Base-by-base conservation (phyloP, 2,888 invertebrate species). In the Nowickia ferox region DNA sequence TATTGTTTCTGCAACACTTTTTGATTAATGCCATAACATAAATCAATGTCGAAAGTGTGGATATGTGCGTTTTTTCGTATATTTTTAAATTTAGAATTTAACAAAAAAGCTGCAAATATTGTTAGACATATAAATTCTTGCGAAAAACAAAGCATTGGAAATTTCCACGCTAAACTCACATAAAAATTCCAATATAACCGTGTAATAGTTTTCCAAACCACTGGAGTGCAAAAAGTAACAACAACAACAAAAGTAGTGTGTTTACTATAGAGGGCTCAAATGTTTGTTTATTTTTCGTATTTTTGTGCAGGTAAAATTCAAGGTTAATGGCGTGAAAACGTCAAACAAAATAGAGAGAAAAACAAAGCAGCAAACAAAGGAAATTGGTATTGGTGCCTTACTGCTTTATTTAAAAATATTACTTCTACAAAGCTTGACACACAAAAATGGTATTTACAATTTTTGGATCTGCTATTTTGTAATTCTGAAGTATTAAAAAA, bases 121-220 rank as follows among this genome's bases (percentile, higher is more conserved):
- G 51, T 11, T 11, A 48, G 17, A 66, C 1, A 51, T 48, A 13
- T n/a, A 63, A 48, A 38, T n/a, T 6, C 1, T 11, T 30, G 8
- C 38, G 17, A 63, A 78, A 55, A 65, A 46, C 9, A 66, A 72
- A 57, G 42, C 17, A 30, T 51, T 81, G 30, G 51, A 61, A 63
- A 59, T 53, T 46, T 30, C 15, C 48, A 57, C 13, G 51, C 40
- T 17, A 59, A 66, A 59, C 22, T 19, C 19, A 75, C 53, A 66
- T 59, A 15, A 19, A 48, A 59, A 82, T 42, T 71, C 51, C 48
- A 51, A 66, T 81, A 61, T 51, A 40, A 72, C n/a, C 55, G 30
- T 71, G 42, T 77, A 79, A 79, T 79, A 83, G 86, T 83, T 86
- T 79, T 83, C 66, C 51, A 76, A 83, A 51, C 72, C 83, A 77